Conservation (phyloP, 2,797 vertebrate species). For the Sebastes flavidus region DNA sequence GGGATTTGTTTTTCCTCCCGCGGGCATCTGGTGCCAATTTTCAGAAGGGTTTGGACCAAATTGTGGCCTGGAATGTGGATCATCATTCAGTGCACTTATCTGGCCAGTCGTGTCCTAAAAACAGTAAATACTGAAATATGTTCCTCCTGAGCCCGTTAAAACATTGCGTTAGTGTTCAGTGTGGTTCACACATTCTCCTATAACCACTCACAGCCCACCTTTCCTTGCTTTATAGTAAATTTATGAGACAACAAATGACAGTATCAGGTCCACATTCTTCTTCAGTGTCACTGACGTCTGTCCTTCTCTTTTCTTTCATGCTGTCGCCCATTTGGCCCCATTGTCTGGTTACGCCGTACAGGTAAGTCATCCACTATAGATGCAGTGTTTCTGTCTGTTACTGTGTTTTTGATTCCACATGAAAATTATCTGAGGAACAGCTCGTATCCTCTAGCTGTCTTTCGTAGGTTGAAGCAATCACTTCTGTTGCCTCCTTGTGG, state of each 20-base stretch:
- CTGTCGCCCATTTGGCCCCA: conserved; percentile 24
- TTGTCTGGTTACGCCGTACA: conserved; percentile 39
- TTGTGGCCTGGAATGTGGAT: conserved; percentile 67
- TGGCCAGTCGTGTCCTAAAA: conserved; percentile 32
- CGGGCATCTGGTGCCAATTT: conserved; percentile 83
- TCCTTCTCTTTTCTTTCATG: conserved; percentile 41
- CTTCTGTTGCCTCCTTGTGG: conserved; percentile 57
- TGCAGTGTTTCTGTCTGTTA: conserved; percentile 24
- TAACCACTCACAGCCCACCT: background rate
- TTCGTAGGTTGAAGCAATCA: conserved; percentile 61
- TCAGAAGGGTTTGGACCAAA: conserved; percentile 62
- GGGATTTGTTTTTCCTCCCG: conserved; percentile 73
- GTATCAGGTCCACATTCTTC: background rate
- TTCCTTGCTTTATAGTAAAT: background rate
- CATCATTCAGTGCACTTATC: conserved; percentile 61
- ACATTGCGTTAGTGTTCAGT: background rate
- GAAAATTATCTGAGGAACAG: conserved; percentile 29
- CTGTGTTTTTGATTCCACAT: conserved; percentile 43
- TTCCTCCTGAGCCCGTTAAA: conserved; percentile 8
- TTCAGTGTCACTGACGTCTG: conserved; percentile 21
- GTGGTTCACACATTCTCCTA: background rate
- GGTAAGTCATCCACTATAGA: conserved; percentile 62
- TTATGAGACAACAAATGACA: background rate
- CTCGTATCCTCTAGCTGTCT: conserved; percentile 52
- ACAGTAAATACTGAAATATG: conserved; percentile 22